Evolutionary conservation across 2,797 vertebrate genomes (phyloP), one percentile per base, ranked within the genome.

Genomic region (Masticophis lateralis): DNA sequence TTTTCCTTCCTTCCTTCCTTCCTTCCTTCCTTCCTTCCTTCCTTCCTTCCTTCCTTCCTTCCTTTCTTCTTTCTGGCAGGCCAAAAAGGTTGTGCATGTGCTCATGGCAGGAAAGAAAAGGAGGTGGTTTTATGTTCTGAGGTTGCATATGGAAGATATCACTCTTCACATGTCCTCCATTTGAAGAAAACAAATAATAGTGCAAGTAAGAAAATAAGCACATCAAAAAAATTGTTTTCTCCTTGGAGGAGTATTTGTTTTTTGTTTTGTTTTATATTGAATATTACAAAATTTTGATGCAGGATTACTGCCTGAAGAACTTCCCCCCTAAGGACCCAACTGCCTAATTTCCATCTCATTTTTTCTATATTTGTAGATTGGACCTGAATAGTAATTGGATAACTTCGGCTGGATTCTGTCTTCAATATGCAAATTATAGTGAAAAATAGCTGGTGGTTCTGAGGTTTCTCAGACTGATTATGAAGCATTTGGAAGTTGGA

Each of bases 401-500:
- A 79, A 27, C 47, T 63, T 61, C 43, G 86, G 60, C 61, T 69
- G 60, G 4, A 9, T 22, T 28, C 5, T 56, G 4, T 61, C 87
- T 60, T 83, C 43, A 89, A 25, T 89, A n/a, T 74, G 27, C 32
- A 79, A 79, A 59, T 25, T 59, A 12, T 83, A 89, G 56, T 83
- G 87, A 53, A 27, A 60, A 22, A 9, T 20, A 14, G 51, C 18
- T 27, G 20, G 43, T 88, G 37, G n/a, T 43, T 83, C 14, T 91
- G 37, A 55, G 0, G 1, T 53, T 14, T 16, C 79, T 92, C 92
- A 79, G 91, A 88, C 86, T 88, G 61, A 92, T 94, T 86, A 0
- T 93, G 95, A 89, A 91, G 43, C 91, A 96, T 91, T 2, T 87
- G 9, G 43, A 86, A 88, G 6, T 14, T 0, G 56, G 89, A 94